Base-by-base conservation (phyloP, 2,797 vertebrate species). In the Anguilla megastoma region DNA sequence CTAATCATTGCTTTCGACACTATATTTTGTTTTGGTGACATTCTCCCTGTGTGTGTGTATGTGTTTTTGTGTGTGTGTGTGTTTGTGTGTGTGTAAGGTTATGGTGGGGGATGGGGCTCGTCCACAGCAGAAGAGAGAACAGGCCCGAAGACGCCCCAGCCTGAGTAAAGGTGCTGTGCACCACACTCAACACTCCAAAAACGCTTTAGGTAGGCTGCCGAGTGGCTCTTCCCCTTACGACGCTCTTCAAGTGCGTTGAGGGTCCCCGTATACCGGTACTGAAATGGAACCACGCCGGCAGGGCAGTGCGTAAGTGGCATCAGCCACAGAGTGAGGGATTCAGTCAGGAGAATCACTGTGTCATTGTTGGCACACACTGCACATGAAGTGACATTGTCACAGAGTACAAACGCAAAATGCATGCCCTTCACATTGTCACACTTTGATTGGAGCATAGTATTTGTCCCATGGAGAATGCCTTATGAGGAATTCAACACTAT, bases 81-180 rank as follows among this genome's bases (percentile, higher is more conserved):
- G 27, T 76, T 5, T 30, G 27, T 85, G 74, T 84, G 33, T 36
- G 7, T 36, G 41, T 71, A 71, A 91, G 91, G 86, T 87, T 27
- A 56, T 30, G 33, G 56, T 45, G 87, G 54, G 52, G 33, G 86
- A 86, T 80, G 80, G 84, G 48, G 86, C 71, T 76, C 85, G 54
- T 30, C 41, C 45, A 0, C 69, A 48, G 79, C 56, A 54, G 27
- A 88, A 50, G 27, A 88, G 36, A 79, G 84, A 45, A 66, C 85
- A 88, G 58, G 56, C 60, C 6, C 48, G 45, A 60, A 86, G 79
- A 89, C 88, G 18, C 14, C 18, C 71, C 21, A 84, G 14, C 54
- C 10, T 3, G 14, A 54, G 69, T 88, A 79, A 85, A 60, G 3
- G 21, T 56, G 71, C 45, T 33, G 58, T 41, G 12, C 58, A 30